Conservation (phyloP, 2,888 invertebrate species). For the Drosophila stalkeri region DNA sequence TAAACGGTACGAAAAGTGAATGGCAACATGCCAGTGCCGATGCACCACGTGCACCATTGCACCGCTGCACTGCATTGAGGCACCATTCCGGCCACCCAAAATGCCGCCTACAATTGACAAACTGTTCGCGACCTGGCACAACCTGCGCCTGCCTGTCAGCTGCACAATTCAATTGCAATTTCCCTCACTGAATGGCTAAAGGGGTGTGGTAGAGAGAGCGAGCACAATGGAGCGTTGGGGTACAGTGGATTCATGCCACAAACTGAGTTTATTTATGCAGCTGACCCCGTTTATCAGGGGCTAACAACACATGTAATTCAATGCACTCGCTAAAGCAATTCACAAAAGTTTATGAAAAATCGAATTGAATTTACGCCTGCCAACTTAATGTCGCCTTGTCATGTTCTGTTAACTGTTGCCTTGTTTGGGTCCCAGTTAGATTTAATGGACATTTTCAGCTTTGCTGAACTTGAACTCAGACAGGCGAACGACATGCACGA, state of each 20-base stretch:
- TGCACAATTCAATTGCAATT: conserved; percentile 55
- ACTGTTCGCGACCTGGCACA: conserved; percentile 48
- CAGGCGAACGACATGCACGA: conserved; percentile 47
- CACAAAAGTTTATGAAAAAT: conserved; percentile 6
- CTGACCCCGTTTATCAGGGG: conserved; percentile 20
- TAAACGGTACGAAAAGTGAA: conserved; percentile 36
- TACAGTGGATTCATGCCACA: conserved; percentile 30
- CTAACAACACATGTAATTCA: conserved; percentile 59
- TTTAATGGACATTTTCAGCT: conserved; percentile 67
- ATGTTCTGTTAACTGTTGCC: conserved; percentile 35
- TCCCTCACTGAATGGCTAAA: conserved; percentile 10
- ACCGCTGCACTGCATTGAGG: not conserved
- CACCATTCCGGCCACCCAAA: not conserved
- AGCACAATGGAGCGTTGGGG: not conserved
- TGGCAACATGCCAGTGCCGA: conserved; percentile 11
- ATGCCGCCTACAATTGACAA: conserved; percentile 25
- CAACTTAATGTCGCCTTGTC: conserved; percentile 52
- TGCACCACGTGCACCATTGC: not conserved
- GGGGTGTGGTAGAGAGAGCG: too few species aligned
- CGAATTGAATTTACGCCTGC: conserved; percentile 59
- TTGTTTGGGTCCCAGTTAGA: conserved; percentile 23
- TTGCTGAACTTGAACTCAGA: conserved; percentile 50
- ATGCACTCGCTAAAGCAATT: conserved; percentile 29
- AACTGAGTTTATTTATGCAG: conserved; percentile 59
- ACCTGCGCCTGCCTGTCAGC: conserved; percentile 17